A percentile compares a stretch with the other conserved stretches of the same genome.
These are phyloP conservation scores for Moxostoma hubbsi DNA, from an alignment of 2,797 vertebrate genomes.

Conservation along the genomic window DNA sequence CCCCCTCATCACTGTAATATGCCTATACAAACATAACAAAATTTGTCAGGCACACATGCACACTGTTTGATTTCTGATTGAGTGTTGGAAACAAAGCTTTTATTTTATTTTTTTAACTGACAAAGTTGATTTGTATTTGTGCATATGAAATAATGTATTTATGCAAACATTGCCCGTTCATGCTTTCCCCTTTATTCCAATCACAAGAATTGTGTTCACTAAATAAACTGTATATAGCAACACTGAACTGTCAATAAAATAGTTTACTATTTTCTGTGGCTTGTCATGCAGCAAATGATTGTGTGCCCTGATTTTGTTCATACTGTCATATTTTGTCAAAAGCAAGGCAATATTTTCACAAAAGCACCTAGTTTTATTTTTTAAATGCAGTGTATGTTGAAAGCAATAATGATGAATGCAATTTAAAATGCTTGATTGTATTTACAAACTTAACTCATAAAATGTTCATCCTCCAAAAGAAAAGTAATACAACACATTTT, in stretches of 20 bases:
- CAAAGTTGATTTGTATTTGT: slow-evolving; percentile 22
- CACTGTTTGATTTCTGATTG: slow-evolving; percentile 8
- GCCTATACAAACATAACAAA: slow-evolving; percentile 31
- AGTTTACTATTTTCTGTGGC: slow-evolving; percentile 85
- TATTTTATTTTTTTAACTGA: slow-evolving; percentile 5
- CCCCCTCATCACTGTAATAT: slow-evolving; percentile 10
- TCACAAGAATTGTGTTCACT: slow-evolving; percentile 62
- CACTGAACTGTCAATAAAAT: slow-evolving; percentile 83
- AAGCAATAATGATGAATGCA: neutral
- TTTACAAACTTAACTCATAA: neutral
- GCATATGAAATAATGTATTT: slow-evolving; percentile 48
- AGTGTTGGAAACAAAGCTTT: slow-evolving; percentile 15
- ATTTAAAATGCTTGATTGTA: neutral
- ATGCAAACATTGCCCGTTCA: slow-evolving; percentile 50
- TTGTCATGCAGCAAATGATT: slow-evolving; percentile 81
- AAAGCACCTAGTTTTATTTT: neutral
- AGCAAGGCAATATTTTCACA: neutral
- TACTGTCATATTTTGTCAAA: neutral
- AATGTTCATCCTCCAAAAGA: too few relatives aligned
- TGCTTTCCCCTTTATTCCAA: slow-evolving; percentile 46
- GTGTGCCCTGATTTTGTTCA: slow-evolving; percentile 75
- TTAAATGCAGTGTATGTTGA: neutral
- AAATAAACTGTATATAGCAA: slow-evolving; percentile 85
- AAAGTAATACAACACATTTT: slow-evolving; percentile 6
- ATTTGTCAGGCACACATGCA: slow-evolving; percentile 9